phyloP scores from a whole-genome alignment of 2,113 vertebrate species.

The Cryptomyrus ogoouensis region DNA sequence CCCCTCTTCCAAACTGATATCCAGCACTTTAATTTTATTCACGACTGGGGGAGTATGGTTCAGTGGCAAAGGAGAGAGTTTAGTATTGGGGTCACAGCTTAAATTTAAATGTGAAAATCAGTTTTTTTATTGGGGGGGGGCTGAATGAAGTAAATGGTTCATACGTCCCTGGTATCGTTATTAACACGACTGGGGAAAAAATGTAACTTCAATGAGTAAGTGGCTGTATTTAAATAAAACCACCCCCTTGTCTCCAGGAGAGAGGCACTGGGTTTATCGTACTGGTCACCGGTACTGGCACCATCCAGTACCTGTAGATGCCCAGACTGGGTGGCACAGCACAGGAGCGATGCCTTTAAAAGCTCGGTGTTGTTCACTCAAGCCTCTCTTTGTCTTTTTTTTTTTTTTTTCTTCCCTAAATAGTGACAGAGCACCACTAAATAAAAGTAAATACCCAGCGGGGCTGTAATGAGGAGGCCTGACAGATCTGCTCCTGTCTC shows the following conservation, averaged over 20 bases:
- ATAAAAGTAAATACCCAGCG: slow-evolving; percentile 26
- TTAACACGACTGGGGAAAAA: not conserved
- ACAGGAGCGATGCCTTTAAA: slow-evolving; percentile 18
- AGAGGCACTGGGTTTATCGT: not conserved
- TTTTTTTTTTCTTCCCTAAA: not conserved
- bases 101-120: not conserved
- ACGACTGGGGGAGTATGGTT: not conserved
- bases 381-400: slow-evolving; percentile 1
- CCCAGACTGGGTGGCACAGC: not conserved
- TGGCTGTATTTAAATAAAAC: not conserved
- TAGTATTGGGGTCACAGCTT: not conserved
- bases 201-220: not conserved
- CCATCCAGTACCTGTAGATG: not conserved
- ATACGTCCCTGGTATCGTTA: not conserved
- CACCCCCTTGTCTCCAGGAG: not conserved
- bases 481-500: slow-evolving; percentile 7
- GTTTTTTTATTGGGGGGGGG: not conserved
- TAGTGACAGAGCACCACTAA: slow-evolving; percentile 27
- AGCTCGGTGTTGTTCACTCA: slow-evolving; percentile 2
- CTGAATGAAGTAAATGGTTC: not conserved
- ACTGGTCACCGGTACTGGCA: not conserved
- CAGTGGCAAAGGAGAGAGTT: not conserved
- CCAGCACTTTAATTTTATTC: not conserved
- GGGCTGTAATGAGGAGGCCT: slow-evolving; percentile 16
- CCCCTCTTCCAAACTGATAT: not conserved